These are phyloP conservation scores for Machimus rusticus DNA, from an alignment of 2,888 invertebrate genomes.

Conservation along the genomic window DNA sequence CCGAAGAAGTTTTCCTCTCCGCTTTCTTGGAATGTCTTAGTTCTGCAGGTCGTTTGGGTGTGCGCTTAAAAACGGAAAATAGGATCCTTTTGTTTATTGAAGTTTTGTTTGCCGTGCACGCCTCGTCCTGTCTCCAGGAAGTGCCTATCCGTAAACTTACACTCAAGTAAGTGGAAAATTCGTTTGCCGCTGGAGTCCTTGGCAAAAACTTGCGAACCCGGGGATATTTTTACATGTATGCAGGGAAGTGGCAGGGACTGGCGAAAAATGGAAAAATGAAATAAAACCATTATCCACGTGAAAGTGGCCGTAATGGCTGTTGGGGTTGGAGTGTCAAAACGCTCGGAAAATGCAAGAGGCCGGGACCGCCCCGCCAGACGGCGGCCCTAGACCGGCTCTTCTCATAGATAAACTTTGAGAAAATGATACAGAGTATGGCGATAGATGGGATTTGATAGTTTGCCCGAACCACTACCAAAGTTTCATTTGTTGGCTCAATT, in stretches of 20 bases:
- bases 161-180: conserved; percentile 49
- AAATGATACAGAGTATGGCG: conserved; percentile 34
- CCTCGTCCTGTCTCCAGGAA: conserved; percentile 27
- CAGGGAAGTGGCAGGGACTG: conserved; percentile 27
- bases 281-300: conserved; percentile 43
- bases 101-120: conserved; percentile 25
- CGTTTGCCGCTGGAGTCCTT: conserved; percentile 38
- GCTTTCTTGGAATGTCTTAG: conserved; percentile 28
- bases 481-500: conserved; percentile 37
- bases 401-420: conserved; percentile 35
- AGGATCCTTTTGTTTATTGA: conserved; percentile 37
- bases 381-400: neutral
- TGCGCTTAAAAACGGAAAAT: conserved; percentile 31
- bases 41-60: neutral
- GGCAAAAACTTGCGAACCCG: conserved; percentile 16
- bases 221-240: conserved; percentile 29
- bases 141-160: conserved; percentile 47
- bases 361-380: neutral
- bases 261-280: conserved; percentile 44
- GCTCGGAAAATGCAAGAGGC: conserved; percentile 14
- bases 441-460: conserved; percentile 36
- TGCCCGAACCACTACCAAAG: neutral
- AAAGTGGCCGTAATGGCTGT: conserved; percentile 39
- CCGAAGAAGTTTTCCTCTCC: conserved; percentile 30
- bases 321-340: conserved; percentile 38